These are phyloP conservation scores for Lasioglossum malachurum DNA, from an alignment of 2,888 invertebrate genomes.

Conservation along the genomic window DNA sequence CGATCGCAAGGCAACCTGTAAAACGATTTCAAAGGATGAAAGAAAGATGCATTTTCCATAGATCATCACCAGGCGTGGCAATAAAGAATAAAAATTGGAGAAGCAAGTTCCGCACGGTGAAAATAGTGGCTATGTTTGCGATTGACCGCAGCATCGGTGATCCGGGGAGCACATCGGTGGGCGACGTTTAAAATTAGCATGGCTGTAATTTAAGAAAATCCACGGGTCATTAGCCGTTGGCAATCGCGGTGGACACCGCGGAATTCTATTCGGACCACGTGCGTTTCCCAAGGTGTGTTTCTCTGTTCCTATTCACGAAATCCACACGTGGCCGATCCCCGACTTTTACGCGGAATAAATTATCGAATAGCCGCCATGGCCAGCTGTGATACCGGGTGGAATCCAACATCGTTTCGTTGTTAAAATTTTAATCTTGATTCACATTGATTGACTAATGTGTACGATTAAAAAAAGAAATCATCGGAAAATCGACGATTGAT, in stretches of 20 bases:
- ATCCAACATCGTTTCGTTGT: neutral
- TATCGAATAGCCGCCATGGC: neutral
- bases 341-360: constrained; percentile 55
- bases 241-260: neutral
- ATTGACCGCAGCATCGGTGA: neutral
- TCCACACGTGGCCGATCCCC: constrained; percentile 31
- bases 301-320: constrained; percentile 26
- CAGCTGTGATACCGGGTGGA: neutral
- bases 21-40: neutral
- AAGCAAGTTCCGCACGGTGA: neutral
- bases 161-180: neutral
- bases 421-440: no score
- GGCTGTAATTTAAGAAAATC: constrained; percentile 12
- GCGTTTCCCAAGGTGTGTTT: constrained; percentile 16
- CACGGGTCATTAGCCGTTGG: neutral
- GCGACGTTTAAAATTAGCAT: neutral
- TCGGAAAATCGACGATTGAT: no score
- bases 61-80: no score
- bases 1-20: neutral
- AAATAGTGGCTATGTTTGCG: neutral
- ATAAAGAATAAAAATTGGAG: neutral
- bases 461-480: no score
- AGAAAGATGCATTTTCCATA: no score
- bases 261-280: constrained; percentile 31
- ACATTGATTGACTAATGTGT: no score